phyloP scores from a whole-genome alignment of 1,140 invertebrate genomes.

The Gonioctena quinquepunctata region DNA sequence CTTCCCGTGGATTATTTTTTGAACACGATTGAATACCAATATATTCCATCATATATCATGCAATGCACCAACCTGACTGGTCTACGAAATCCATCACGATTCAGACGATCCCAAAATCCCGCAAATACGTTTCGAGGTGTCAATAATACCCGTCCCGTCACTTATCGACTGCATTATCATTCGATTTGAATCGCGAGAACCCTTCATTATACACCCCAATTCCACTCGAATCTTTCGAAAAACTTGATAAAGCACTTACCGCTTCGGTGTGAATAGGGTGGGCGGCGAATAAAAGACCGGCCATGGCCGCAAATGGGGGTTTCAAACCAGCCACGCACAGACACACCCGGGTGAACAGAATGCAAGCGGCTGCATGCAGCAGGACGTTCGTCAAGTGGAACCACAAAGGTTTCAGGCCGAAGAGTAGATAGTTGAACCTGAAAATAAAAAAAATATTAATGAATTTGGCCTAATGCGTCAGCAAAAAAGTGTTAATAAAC shows the following conservation, averaged over 20 bases:
- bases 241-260: slow-evolving; percentile 60
- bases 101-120: too few relatives aligned
- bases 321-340: slow-evolving; percentile 66
- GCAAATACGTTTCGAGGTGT: too few relatives aligned
- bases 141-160: background rate
- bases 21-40: too few relatives aligned
- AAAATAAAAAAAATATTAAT: slow-evolving; percentile 55
- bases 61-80: too few relatives aligned
- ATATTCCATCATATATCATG: too few relatives aligned
- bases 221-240: background rate
- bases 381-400: slow-evolving; percentile 77
- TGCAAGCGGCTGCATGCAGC: slow-evolving; percentile 72
- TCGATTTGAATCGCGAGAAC: background rate
- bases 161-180: background rate
- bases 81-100: too few relatives aligned
- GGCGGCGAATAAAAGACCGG: slow-evolving; percentile 79
- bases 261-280: slow-evolving; percentile 92
- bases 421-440: slow-evolving; percentile 73
- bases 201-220: slow-evolving; percentile 3
- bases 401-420: slow-evolving; percentile 70
- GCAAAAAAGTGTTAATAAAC: too few relatives aligned
- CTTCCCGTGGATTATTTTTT: too few relatives aligned
- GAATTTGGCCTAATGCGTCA: too few relatives aligned
- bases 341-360: slow-evolving; percentile 73
- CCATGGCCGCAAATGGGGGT: slow-evolving; percentile 68